Evolutionary conservation across 1,140 invertebrate species (phyloP).

Genomic region (Galleria mellonella): DNA sequence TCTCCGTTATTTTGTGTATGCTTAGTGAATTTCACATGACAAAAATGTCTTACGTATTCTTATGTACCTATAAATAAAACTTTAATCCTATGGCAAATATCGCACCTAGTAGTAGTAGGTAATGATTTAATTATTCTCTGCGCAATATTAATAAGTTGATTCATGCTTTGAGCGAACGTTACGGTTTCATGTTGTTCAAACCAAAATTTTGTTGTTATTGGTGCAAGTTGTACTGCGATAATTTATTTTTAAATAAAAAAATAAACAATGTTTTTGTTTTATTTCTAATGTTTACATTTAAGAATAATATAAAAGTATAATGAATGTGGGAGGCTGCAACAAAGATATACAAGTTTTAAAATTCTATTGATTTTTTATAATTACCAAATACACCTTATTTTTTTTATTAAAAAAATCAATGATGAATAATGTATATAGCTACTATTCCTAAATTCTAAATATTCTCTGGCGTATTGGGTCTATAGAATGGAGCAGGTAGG

Average conservation of each 20-base stretch:
- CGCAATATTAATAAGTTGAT: conserved; percentile 40
- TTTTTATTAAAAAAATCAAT: no score
- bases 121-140: conserved; percentile 45
- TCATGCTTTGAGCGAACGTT: conserved; percentile 60
- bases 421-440: no score
- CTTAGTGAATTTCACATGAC: conserved; percentile 14
- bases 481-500: no score
- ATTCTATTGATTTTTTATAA: no score
- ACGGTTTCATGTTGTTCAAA: conserved; percentile 63
- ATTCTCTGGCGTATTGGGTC: no score
- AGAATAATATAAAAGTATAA: no score
- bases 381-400: no score
- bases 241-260: conserved; percentile 74
- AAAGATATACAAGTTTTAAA: no score
- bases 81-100: conserved; percentile 26
- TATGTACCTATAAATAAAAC: no score
- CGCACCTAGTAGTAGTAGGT: conserved; percentile 42
- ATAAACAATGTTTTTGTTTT: conserved; percentile 22
- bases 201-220: conserved; percentile 74
- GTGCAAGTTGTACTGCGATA: conserved; percentile 71
- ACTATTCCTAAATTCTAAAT: no score
- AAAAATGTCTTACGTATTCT: conserved; percentile 6
- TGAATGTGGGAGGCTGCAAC: no score
- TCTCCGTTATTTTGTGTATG: conserved; percentile 16
- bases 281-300: no score